These are phyloP conservation scores for Hirundo rustica DNA, from an alignment of 2,797 vertebrate genomes.

Conservation along the genomic window DNA sequence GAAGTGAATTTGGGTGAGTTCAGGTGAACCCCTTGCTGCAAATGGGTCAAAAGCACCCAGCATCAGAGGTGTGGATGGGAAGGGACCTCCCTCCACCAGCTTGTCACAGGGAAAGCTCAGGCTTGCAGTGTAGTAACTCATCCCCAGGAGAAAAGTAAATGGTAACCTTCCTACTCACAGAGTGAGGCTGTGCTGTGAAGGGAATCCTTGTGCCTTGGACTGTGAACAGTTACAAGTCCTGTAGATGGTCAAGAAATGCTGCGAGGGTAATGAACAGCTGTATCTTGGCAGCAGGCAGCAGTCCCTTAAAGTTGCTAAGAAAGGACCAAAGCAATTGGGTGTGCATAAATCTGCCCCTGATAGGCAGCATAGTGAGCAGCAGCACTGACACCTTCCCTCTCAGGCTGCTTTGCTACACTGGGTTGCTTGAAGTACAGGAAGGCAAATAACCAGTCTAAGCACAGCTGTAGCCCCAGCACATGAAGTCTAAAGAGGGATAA, in stretches of 20 bases:
- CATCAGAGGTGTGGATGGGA: not conserved
- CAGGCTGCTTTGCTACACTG: not conserved
- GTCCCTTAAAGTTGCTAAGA: not conserved
- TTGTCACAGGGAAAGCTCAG: not conserved
- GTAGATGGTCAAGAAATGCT: not conserved
- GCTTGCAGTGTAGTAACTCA: not conserved
- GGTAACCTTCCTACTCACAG: not conserved
- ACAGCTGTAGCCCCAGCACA: not conserved
- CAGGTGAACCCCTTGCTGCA: not conserved
- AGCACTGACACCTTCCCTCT: not conserved
- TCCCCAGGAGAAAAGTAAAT: not conserved
- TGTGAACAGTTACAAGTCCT: not conserved
- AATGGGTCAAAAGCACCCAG: not conserved
- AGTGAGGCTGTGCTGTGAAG: not conserved
- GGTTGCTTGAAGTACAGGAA: not conserved
- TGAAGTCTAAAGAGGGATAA: not conserved
- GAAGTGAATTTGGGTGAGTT: not conserved
- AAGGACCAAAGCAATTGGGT: not conserved
- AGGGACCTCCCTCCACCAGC: not conserved
- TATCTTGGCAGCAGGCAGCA: not conserved
- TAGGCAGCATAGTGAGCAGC: not conserved
- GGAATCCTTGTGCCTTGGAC: not conserved
- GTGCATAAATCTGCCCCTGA: not conserved
- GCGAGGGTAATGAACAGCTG: not conserved
- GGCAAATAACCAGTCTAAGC: not conserved